Conservation (phyloP, 1,140 invertebrate species). For the Bradynema listronoti region DNA sequence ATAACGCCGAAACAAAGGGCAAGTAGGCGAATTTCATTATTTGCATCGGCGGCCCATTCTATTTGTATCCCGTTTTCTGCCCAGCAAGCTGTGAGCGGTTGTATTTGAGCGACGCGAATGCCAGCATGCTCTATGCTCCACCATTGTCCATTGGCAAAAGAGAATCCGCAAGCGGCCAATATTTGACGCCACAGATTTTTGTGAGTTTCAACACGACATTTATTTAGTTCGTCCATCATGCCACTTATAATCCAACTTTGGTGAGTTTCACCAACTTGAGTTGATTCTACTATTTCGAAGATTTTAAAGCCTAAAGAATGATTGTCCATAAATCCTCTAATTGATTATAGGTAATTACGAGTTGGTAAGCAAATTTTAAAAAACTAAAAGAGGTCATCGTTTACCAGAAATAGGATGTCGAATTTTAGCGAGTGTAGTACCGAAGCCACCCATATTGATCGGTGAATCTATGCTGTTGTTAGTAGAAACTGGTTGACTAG, state of each 20-base stretch:
- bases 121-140: conserved; percentile 45
- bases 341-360: background rate
- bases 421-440: conserved; percentile 38
- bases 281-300: conserved; percentile 36
- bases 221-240: conserved; percentile 36
- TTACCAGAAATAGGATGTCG: conserved; percentile 49
- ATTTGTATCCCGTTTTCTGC: conserved; percentile 39
- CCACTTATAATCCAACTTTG: conserved; percentile 36
- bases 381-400: background rate
- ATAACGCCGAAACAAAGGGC: conserved; percentile 46
- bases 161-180: conserved; percentile 32
- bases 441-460: conserved; percentile 5
- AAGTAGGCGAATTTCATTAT: conserved; percentile 41
- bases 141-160: conserved; percentile 38
- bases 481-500: no score
- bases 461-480: no score
- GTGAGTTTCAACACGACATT: conserved; percentile 36
- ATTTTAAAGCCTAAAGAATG: conserved; percentile 43
- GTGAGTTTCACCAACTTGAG: no score
- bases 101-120: conserved; percentile 28
- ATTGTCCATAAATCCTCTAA: background rate
- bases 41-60: conserved; percentile 37
- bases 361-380: background rate
- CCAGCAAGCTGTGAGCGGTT: conserved; percentile 26
- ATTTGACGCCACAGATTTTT: conserved; percentile 38